Evolutionary conservation across 2,113 vertebrate species (phyloP).

Genomic region (Synodontis membranacea): DNA sequence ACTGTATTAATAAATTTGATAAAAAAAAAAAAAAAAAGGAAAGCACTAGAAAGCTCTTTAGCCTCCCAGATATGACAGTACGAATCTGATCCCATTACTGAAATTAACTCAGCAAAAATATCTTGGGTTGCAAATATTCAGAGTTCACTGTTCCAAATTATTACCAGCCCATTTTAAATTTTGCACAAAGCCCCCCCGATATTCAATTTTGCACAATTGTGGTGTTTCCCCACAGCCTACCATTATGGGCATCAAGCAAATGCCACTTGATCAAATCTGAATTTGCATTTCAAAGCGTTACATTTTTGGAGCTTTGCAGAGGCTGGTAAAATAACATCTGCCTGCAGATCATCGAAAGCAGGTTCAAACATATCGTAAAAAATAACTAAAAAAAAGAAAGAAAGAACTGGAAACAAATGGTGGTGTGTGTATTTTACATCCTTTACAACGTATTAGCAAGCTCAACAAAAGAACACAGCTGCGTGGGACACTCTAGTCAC

Average conservation of each 20-base stretch:
- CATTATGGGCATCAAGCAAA: conserved; percentile 57
- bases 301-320: conserved; percentile 65
- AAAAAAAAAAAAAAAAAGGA: background rate
- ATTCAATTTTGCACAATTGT: conserved; percentile 21
- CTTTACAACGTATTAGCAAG: conserved; percentile 74
- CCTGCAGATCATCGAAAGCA: conserved; percentile 74
- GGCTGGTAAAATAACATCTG: conserved; percentile 77
- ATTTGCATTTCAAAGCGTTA: conserved; percentile 77
- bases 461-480: conserved; percentile 72
- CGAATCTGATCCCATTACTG: background rate
- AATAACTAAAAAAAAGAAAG: conserved; percentile 58
- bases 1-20: no score
- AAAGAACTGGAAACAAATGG: conserved; percentile 54
- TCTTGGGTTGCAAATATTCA: background rate
- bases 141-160: conserved; percentile 5
- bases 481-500: conserved; percentile 60
- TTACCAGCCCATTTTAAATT: conserved; percentile 34
- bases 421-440: conserved; percentile 72
- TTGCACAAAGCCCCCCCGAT: conserved; percentile 17
- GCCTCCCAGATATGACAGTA: no score
- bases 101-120: conserved; percentile 1
- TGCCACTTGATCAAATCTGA: conserved; percentile 67
- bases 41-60: background rate
- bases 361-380: conserved; percentile 64
- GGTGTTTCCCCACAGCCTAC: conserved; percentile 52